phyloP scores from a whole-genome alignment of 1,140 invertebrate genomes.

The Hormaphis cornu region DNA sequence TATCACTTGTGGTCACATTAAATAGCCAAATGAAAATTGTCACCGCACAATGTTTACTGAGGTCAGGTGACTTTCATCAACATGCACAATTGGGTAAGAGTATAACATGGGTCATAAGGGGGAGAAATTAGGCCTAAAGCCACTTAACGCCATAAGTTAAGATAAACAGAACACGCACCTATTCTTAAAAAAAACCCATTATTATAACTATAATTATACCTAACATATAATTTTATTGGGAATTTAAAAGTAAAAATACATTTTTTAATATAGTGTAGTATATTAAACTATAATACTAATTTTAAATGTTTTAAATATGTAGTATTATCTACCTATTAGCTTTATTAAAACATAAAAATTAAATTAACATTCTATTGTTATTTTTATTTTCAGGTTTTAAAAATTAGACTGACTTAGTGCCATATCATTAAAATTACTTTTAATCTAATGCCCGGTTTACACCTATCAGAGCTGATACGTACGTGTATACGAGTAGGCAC shows the following conservation, averaged over 20 bases:
- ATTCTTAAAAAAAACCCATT: background rate
- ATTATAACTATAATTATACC: background rate
- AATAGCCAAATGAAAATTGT: no score
- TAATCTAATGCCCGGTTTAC: no score
- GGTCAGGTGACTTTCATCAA: no score
- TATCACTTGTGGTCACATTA: no score
- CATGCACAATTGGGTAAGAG: no score
- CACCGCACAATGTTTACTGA: no score
- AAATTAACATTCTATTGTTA: background rate
- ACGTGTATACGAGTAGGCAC: no score
- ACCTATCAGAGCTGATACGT: no score
- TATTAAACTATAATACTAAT: background rate
- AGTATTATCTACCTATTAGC: background rate
- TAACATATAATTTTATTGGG: background rate
- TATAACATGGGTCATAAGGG: no score
- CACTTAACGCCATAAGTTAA: no score
- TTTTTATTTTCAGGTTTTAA: conserved; percentile 26
- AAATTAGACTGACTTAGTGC: conserved; percentile 24
- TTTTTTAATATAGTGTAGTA: background rate
- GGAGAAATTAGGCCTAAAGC: no score
- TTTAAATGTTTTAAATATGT: background rate
- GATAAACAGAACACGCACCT: no score
- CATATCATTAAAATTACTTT: conserved; percentile 24
- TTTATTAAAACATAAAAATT: background rate
- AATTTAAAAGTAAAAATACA: background rate